A percentile compares a stretch with the other conserved stretches of the same genome.
These are phyloP conservation scores for Lepus oiostolus DNA, from an alignment of 2,797 vertebrate genomes.

Conservation along the genomic window DNA sequence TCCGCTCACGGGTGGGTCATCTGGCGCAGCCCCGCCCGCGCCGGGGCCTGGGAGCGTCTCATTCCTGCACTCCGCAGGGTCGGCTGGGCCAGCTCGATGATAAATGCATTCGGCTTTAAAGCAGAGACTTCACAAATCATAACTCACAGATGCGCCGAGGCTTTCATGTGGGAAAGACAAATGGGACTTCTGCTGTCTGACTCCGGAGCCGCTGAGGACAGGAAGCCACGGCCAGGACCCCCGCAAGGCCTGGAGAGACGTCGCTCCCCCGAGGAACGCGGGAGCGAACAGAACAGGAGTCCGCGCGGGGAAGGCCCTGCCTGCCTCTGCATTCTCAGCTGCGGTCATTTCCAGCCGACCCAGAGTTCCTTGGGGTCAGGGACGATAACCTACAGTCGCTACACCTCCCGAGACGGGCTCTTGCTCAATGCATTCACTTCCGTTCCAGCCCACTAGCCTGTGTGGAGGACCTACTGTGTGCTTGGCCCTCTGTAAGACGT, in stretches of 20 bases:
- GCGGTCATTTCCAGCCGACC: neutral
- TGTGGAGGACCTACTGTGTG: neutral
- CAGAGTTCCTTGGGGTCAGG: neutral
- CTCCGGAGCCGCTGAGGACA: slow-evolving; percentile 87
- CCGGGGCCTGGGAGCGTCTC: slow-evolving; percentile 86
- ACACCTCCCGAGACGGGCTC: neutral
- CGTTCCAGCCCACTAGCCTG: neutral
- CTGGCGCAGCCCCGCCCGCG: slow-evolving; percentile 83
- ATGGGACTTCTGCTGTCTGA: slow-evolving; percentile 87
- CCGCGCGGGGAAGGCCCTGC: neutral
- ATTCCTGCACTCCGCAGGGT: slow-evolving; percentile 82
- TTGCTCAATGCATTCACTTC: neutral
- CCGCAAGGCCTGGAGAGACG: slow-evolving; percentile 83
- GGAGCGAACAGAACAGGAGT: slow-evolving; percentile 78
- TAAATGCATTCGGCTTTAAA: slow-evolving; percentile 88
- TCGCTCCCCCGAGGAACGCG: slow-evolving; percentile 82
- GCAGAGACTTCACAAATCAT: slow-evolving; percentile 90
- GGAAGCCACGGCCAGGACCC: slow-evolving; percentile 86
- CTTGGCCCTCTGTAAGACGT: neutral
- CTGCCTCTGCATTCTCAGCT: neutral
- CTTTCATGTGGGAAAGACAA: slow-evolving; percentile 90
- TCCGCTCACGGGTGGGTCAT: slow-evolving; percentile 71
- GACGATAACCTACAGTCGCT: neutral
- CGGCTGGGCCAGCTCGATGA: slow-evolving; percentile 85
- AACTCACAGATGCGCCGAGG: slow-evolving; percentile 88